Conservation (phyloP, 1,140 invertebrate genomes). For the Panagrolaimus sp. region DNA sequence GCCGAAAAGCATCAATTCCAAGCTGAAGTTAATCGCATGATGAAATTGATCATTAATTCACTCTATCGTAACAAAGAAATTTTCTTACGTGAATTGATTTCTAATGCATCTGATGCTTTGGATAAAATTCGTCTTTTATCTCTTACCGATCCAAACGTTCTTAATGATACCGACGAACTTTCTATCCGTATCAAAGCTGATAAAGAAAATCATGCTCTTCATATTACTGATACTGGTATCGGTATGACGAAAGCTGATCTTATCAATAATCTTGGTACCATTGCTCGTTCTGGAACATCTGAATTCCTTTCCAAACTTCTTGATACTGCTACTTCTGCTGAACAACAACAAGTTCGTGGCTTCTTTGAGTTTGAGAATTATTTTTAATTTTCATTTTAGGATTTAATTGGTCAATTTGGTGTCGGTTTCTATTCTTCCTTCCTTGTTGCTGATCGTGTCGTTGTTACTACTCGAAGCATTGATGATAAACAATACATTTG, state of each 20-base stretch:
- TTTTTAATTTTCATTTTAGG: constrained; percentile 34
- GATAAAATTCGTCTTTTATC: constrained; percentile 86
- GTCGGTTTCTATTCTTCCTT: constrained; percentile 97
- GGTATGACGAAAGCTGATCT: constrained; percentile 92
- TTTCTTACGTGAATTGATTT: constrained; percentile 91
- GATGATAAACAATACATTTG: constrained; percentile 89
- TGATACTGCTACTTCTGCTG: constrained; percentile 65
- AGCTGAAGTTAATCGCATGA: constrained; percentile 78
- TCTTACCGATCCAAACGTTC: constrained; percentile 74
- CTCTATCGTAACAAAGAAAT: constrained; percentile 98
- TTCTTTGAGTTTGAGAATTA: background rate
- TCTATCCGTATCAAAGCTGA: constrained; percentile 91
- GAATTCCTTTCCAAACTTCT: constrained; percentile 93
- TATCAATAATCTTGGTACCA: constrained; percentile 92
- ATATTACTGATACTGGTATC: constrained; percentile 92
- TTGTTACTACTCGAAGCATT: constrained; percentile 91
- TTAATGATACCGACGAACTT: constrained; percentile 76
- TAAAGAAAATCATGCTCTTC: constrained; percentile 84
- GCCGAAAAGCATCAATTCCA: constrained; percentile 89
- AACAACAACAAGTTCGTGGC: constrained; percentile 66
- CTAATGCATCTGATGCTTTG: constrained; percentile 88
- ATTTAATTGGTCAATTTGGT: constrained; percentile 77
- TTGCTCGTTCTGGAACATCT: constrained; percentile 96
- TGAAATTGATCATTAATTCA: constrained; percentile 98
- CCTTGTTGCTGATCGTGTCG: constrained; percentile 77